Evolutionary conservation across 2,113 vertebrate species (phyloP).

Genomic region (Micromys minutus): DNA sequence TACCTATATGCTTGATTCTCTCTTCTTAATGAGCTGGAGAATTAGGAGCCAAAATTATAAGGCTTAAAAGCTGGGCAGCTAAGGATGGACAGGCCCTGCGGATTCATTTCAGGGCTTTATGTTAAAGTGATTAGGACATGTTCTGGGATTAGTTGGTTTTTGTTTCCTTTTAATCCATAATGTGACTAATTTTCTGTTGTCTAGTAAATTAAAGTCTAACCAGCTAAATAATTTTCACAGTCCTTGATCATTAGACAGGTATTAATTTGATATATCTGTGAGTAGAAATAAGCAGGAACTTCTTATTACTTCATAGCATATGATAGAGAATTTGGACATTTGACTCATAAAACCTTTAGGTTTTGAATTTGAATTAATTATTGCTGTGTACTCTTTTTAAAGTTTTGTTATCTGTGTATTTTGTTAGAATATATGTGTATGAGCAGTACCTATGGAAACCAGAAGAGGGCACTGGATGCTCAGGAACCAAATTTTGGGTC

Average conservation of each 20-base stretch:
- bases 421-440: no score
- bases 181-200: background rate
- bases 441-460: background rate
- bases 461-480: background rate
- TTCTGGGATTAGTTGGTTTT: background rate
- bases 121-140: no score
- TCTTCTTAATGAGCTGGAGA: background rate
- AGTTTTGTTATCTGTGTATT: no score
- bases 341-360: background rate
- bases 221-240: background rate
- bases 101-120: no score
- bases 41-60: background rate
- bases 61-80: no score
- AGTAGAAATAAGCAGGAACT: background rate
- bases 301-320: background rate
- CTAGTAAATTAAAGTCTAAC: background rate
- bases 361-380: background rate
- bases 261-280: background rate
- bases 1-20: no score
- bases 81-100: no score
- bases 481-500: background rate
- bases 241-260: background rate
- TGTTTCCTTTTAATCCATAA: no score
- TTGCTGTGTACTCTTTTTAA: background rate
- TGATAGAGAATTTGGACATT: background rate